Percentiles rank a stretch among this genome's conserved stretches.
These are phyloP conservation scores for Onychomys leucogaster DNA, from an alignment of 2,797 vertebrate genomes.

Conservation along the genomic window DNA sequence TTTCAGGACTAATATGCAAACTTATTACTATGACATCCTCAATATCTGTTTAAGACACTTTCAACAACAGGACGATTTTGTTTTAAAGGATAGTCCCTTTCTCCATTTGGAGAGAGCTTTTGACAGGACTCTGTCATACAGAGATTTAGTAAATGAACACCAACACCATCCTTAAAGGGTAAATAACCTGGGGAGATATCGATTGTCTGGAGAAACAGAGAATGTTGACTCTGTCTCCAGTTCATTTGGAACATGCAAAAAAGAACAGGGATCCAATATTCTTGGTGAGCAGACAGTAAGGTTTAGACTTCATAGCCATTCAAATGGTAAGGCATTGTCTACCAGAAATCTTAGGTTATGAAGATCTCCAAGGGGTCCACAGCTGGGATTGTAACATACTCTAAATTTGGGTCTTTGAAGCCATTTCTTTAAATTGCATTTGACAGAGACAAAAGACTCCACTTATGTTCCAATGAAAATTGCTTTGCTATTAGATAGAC, in stretches of 20 bases:
- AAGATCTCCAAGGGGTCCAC: neutral
- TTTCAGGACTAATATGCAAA: neutral
- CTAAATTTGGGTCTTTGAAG: constrained; percentile 58
- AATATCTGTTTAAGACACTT: neutral
- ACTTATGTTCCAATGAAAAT: constrained; percentile 75
- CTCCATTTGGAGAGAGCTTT: constrained; percentile 1
- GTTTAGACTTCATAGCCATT: neutral
- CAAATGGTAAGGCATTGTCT: constrained; percentile 3
- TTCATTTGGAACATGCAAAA: neutral
- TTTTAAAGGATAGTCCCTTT: neutral
- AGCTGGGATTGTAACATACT: constrained; percentile 17
- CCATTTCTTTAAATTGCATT: constrained; percentile 68
- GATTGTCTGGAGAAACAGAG: neutral
- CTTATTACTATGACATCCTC: neutral
- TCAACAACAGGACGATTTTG: neutral
- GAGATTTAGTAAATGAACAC: constrained; percentile 23
- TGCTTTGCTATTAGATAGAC: constrained; percentile 69
- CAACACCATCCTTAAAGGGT: neutral
- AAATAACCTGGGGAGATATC: neutral
- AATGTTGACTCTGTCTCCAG: neutral
- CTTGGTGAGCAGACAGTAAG: neutral
- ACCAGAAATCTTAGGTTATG: neutral
- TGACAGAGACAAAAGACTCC: constrained; percentile 67
- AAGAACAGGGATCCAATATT: neutral
- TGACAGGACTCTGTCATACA: neutral